phyloP scores from a whole-genome alignment of 2,797 vertebrate species.

The Luscinia luscinia region DNA sequence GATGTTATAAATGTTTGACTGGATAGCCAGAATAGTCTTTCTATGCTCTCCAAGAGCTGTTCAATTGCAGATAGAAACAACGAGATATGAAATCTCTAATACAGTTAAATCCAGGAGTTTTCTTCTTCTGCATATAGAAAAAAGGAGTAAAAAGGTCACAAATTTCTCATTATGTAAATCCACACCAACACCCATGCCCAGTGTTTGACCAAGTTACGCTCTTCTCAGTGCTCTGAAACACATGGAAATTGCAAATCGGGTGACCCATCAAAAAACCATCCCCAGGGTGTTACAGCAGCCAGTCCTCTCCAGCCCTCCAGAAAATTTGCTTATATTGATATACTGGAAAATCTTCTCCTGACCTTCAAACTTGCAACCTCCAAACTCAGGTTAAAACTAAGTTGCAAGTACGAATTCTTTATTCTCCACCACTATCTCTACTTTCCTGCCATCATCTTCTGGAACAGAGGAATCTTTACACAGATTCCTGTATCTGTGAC shows the following conservation, averaged over 20 bases:
- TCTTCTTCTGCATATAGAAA: not conserved
- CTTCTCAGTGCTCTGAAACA: not conserved
- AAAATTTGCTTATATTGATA: not conserved
- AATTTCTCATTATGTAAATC: not conserved
- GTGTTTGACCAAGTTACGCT: accelerated
- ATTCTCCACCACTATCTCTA: not conserved
- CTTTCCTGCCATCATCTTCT: not conserved
- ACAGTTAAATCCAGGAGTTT: not conserved
- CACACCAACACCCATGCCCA: not conserved
- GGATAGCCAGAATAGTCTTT: not conserved
- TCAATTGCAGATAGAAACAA: not conserved
- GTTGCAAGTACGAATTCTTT: not conserved
- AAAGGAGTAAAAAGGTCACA: not conserved
- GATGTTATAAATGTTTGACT: not conserved
- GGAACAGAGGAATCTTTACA: not conserved
- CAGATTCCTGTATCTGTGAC: not conserved
- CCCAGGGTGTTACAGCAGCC: not conserved
- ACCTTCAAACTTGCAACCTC: not conserved
- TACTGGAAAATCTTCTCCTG: not conserved
- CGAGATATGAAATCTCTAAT: not conserved
- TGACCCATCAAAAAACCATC: not conserved
- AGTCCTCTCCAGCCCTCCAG: not conserved
- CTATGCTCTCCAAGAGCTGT: not conserved
- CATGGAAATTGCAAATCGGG: not conserved
- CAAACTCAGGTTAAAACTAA: not conserved